Conservation (phyloP, 1,140 invertebrate species). For the Drosophila watanabei region DNA sequence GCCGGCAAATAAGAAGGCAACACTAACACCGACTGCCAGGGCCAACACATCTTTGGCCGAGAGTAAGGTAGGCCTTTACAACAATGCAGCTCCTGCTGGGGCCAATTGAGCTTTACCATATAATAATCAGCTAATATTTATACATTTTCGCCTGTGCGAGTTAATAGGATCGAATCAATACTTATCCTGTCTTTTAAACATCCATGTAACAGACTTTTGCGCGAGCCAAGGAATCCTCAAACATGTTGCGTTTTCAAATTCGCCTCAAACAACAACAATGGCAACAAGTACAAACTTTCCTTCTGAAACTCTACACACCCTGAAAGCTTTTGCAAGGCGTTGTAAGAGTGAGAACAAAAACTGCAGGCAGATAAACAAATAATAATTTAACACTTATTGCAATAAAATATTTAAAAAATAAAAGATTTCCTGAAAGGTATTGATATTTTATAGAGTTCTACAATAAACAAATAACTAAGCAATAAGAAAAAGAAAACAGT, state of each 20-base stretch:
- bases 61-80: constrained; percentile 61
- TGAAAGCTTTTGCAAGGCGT: constrained; percentile 56
- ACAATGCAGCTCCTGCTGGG: constrained; percentile 36
- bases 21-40: constrained; percentile 34
- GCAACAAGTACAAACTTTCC: constrained; percentile 72
- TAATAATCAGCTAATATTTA: background rate
- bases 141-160: background rate
- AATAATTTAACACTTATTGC: too few species aligned
- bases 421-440: background rate
- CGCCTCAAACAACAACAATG: constrained; percentile 61
- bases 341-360: background rate
- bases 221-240: constrained; percentile 29
- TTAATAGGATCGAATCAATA: background rate
- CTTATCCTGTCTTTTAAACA: background rate
- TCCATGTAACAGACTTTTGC: constrained; percentile 10
- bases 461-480: background rate
- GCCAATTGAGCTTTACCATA: background rate
- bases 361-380: background rate
- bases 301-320: constrained; percentile 29
- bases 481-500: background rate
- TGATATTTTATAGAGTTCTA: too few species aligned
- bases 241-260: constrained; percentile 73
- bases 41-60: constrained; percentile 13
- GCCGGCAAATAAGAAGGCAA: constrained; percentile 54
- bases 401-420: background rate